A percentile compares a stretch with the other conserved stretches of the same genome.
These are phyloP conservation scores for Alentia gelatinosa DNA, from an alignment of 2,888 invertebrate species.

Conservation along the genomic window DNA sequence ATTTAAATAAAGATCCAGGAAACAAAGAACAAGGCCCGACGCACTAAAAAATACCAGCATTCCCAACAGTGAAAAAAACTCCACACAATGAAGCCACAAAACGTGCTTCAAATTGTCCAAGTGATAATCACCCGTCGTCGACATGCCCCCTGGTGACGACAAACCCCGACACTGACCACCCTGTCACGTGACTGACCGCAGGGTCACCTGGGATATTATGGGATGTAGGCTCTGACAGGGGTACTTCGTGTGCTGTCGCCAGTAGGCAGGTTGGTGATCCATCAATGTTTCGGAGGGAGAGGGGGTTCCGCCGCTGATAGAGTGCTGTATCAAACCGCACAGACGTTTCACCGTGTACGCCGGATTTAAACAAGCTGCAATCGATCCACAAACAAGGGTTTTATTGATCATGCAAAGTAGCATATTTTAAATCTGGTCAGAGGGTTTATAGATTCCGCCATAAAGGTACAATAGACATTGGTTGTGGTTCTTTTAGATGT, in stretches of 20 bases:
- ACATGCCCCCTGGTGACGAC: too few relatives aligned
- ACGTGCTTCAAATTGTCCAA: too few relatives aligned
- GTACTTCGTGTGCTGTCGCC: neutral
- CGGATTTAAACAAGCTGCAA: neutral
- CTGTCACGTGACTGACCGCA: neutral
- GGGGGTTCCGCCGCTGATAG: neutral
- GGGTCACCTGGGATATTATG: neutral
- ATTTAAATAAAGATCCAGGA: too few relatives aligned
- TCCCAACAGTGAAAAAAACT: too few relatives aligned
- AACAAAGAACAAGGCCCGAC: too few relatives aligned
- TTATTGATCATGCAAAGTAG: neutral
- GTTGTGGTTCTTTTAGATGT: too few relatives aligned
- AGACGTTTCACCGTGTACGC: neutral
- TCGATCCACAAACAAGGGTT: constrained; percentile 7
- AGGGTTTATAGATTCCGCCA: neutral
- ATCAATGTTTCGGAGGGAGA: neutral
- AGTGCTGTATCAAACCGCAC: neutral
- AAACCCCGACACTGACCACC: neutral
- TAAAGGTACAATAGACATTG: neutral
- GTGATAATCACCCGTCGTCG: too few relatives aligned
- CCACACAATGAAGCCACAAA: too few relatives aligned
- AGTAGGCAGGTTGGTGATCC: neutral
- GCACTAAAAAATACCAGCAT: too few relatives aligned
- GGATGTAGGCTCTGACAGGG: neutral
- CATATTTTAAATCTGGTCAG: neutral